Evolutionary conservation across 2,888 invertebrate species (phyloP).

Genomic region (Pocota personata): DNA sequence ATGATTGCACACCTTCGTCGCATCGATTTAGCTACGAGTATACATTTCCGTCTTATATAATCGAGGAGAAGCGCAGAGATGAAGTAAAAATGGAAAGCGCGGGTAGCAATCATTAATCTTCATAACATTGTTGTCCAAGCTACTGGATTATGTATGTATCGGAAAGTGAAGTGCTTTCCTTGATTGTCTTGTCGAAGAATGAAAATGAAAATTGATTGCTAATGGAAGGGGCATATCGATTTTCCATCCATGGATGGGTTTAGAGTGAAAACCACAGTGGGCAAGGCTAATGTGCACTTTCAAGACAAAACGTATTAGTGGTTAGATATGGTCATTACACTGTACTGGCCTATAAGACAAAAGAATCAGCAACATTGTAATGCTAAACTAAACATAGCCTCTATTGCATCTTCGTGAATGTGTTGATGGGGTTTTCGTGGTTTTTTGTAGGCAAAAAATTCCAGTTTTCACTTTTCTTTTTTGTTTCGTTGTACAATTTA

Average conservation of each 20-base stretch:
- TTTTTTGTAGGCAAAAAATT: background rate
- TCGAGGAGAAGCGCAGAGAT: background rate
- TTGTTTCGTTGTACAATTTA: background rate
- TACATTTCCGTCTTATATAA: slow-evolving; percentile 65
- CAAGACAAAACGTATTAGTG: background rate
- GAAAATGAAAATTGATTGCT: slow-evolving; percentile 54
- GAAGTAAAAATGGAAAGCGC: slow-evolving; percentile 38
- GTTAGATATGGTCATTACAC: background rate
- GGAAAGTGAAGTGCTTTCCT: slow-evolving; percentile 42
- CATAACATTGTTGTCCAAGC: background rate
- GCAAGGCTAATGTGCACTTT: slow-evolving; percentile 29
- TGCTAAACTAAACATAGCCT: background rate
- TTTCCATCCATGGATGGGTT: slow-evolving; percentile 8
- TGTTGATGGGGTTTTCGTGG: slow-evolving; percentile 20
- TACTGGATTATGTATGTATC: background rate
- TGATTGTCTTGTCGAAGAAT: background rate
- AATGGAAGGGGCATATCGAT: slow-evolving; percentile 61
- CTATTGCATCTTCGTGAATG: background rate
- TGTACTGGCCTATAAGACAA: slow-evolving; percentile 32
- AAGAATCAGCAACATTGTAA: slow-evolving; percentile 26
- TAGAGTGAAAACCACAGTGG: slow-evolving; percentile 25
- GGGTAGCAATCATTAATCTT: slow-evolving; percentile 49
- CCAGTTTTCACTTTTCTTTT: background rate
- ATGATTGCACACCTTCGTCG: slow-evolving; percentile 53
- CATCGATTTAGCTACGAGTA: slow-evolving; percentile 41